phyloP scores from a whole-genome alignment of 2,888 invertebrate genomes.

The Epistrophe eligans region DNA sequence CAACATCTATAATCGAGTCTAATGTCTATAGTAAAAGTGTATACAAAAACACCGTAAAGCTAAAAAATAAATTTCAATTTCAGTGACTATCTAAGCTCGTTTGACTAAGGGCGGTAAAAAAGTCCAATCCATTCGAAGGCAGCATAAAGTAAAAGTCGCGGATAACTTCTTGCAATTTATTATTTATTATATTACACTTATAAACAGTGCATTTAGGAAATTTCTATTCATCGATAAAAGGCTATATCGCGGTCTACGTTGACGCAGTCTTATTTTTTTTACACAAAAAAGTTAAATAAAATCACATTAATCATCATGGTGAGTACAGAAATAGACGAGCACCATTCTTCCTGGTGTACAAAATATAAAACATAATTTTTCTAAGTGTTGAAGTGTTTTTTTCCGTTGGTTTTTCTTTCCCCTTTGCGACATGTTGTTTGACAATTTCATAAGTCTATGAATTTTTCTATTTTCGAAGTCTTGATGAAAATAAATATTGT shows the following conservation, averaged over 20 bases:
- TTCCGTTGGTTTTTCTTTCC: constrained; percentile 34
- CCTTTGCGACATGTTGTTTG: constrained; percentile 29
- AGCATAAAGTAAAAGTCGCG: constrained; percentile 54
- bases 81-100: constrained; percentile 63
- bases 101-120: constrained; percentile 59
- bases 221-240: constrained; percentile 30
- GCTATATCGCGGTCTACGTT: constrained; percentile 41
- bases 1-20: constrained; percentile 23
- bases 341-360: constrained; percentile 2
- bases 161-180: constrained; percentile 25
- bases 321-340: constrained; percentile 39
- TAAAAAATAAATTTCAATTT: constrained; percentile 34
- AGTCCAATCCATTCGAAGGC: constrained; percentile 1
- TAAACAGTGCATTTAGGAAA: constrained; percentile 37
- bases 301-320: constrained; percentile 68
- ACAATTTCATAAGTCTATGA: constrained; percentile 22
- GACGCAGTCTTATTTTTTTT: constrained; percentile 18
- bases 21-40: constrained; percentile 31
- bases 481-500: not conserved
- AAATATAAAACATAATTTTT: constrained; percentile 9
- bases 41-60: constrained; percentile 50
- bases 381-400: constrained; percentile 56
- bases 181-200: constrained; percentile 3
- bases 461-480: constrained; percentile 8
- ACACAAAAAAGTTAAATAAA: constrained; percentile 46